Conservation (phyloP, 2,113 vertebrate genomes). For the Oryzias curvinotus region DNA sequence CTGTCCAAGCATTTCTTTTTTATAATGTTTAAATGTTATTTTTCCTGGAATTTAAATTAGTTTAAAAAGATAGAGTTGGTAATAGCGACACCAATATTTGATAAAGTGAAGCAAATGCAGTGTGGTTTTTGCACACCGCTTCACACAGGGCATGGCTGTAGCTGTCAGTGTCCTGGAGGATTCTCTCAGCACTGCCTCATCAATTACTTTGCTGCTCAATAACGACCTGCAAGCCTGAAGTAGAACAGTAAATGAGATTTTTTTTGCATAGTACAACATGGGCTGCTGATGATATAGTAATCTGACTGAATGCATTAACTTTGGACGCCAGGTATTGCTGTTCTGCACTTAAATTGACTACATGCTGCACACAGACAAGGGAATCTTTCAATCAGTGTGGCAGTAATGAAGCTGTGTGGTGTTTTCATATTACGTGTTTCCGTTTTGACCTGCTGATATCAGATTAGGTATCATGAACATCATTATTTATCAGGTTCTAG, state of each 20-base stretch:
- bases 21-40: background rate
- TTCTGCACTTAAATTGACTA: slow-evolving; percentile 27
- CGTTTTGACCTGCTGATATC: slow-evolving; percentile 28
- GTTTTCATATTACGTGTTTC: slow-evolving; percentile 25
- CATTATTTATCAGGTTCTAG: slow-evolving; percentile 34
- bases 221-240: slow-evolving; percentile 56
- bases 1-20: background rate
- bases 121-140: slow-evolving; percentile 37
- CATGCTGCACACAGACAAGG: background rate
- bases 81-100: slow-evolving; percentile 8
- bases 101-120: slow-evolving; percentile 8
- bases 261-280: slow-evolving; percentile 43
- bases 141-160: slow-evolving; percentile 41
- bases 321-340: slow-evolving; percentile 20
- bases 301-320: slow-evolving; percentile 31
- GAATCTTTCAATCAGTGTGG: slow-evolving; percentile 14
- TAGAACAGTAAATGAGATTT: slow-evolving; percentile 60
- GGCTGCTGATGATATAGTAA: slow-evolving; percentile 40
- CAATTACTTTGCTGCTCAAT: slow-evolving; percentile 63
- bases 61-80: slow-evolving; percentile 1
- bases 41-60: background rate
- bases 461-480: slow-evolving; percentile 28
- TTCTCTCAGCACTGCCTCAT: slow-evolving; percentile 50
- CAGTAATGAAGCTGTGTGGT: slow-evolving; percentile 18
- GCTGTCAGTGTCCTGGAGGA: slow-evolving; percentile 51